These are phyloP conservation scores for Volucella zonaria DNA, from an alignment of 2,888 invertebrate species.

Conservation along the genomic window DNA sequence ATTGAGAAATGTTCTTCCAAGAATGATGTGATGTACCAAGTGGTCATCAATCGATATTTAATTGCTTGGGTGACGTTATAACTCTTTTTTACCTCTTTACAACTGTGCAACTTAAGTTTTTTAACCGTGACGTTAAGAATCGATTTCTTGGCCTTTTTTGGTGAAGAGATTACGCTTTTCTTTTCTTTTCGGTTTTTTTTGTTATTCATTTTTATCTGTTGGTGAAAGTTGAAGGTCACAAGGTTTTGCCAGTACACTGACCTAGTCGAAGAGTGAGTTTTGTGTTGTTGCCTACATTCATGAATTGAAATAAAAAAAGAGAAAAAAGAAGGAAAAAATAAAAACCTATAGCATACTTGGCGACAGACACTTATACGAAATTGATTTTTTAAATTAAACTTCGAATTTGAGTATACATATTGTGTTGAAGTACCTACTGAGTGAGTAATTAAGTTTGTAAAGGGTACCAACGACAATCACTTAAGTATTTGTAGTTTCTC, in stretches of 20 bases:
- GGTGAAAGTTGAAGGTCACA: conserved; percentile 55
- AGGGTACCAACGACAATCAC: no score
- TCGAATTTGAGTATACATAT: no score
- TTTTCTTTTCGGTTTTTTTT: background rate
- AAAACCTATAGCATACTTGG: no score
- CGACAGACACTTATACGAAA: no score
- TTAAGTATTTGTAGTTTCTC: no score
- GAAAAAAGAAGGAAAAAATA: no score
- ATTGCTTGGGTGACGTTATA: conserved; percentile 42
- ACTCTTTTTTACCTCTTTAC: conserved; percentile 26
- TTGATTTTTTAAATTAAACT: no score
- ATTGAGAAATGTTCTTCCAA: conserved; percentile 19
- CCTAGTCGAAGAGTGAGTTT: conserved; percentile 8
- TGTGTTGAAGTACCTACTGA: no score
- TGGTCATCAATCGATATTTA: conserved; percentile 43
- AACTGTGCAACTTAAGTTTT: conserved; percentile 15
- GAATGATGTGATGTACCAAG: conserved; percentile 10
- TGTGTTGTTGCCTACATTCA: background rate
- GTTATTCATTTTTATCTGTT: background rate
- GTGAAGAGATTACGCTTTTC: conserved; percentile 5
- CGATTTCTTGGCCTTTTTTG: conserved; percentile 40
- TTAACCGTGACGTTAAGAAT: conserved; percentile 39
- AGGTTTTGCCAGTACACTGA: conserved; percentile 18
- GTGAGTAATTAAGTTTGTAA: no score
- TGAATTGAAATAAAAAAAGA: background rate